Base-by-base conservation (phyloP, 2,888 invertebrate genomes). In the Hydroisotoma schaefferi region DNA sequence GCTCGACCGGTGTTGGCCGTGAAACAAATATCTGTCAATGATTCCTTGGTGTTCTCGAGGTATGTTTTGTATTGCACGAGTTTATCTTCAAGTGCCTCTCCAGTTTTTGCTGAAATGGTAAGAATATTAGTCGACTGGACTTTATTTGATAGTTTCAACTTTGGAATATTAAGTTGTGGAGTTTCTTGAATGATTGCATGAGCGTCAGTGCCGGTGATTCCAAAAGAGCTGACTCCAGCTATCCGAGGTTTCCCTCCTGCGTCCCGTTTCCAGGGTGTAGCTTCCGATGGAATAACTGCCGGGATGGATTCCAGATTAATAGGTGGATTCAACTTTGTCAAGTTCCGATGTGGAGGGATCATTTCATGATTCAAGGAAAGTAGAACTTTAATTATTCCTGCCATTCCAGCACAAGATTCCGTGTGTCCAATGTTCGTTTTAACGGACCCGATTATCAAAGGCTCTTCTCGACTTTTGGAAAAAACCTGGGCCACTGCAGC, bases 371-470 rank as follows among this genome's bases (percentile, higher is more conserved):
- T 46, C 57, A 68, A 55, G 2, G 59, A 26, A 23, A 68, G 44
- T 1, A 68, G 23, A 0, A 62, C 60, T 29, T 67, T 67, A 20
- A 67, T 63, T 1, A 67, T 52, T 1, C 65, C 67, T 0, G 67
- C 55, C 8, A 67, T 61, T 26, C 67, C 67, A 2, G 67, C 61
- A 27, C 59, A 57, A 0, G 59, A 57, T 33, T 67, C 67, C 0
- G 64, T 62, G 46, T 67, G 67, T 1, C 67, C 67, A 10, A 67
- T 51, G 23, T 67, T 67, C 1, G 67, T 67, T 25, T 67, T 67
- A 1, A 64, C 67, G n/a, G 61, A 61, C 1, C 63, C 67, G 40
- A 63, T 59, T 4, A 59, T 37, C n/a, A 61, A 46, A 0, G 63
- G 56, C 20, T 51, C n/a, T 12, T 25, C 48, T 20, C 29, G 46